phyloP scores from a whole-genome alignment of 2,797 vertebrate genomes.

The Dipus sagitta region DNA sequence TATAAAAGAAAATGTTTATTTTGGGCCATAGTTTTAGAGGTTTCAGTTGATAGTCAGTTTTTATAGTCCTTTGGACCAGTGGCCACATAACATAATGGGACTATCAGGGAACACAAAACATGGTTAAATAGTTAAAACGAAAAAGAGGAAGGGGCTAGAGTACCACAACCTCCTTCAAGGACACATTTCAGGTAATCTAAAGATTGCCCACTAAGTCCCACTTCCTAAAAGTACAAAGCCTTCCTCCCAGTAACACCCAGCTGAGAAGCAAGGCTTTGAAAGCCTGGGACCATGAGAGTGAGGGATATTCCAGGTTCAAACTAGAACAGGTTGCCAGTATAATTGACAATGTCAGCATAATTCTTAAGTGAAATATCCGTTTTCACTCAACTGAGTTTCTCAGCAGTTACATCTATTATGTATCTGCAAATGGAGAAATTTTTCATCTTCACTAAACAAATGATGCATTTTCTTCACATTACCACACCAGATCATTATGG shows the following conservation, averaged over 20 bases:
- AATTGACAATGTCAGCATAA: neutral
- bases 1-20: neutral
- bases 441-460: neutral
- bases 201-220: neutral
- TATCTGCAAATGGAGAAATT: constrained; percentile 30
- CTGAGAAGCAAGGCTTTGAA: neutral
- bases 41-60: neutral
- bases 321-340: neutral
- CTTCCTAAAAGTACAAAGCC: neutral
- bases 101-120: neutral
- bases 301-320: neutral
- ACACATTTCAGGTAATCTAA: neutral
- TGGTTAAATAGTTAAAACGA: neutral
- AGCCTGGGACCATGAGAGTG: neutral
- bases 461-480: neutral
- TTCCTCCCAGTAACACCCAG: neutral
- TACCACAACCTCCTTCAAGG: neutral
- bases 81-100: neutral
- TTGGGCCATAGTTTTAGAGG: neutral
- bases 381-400: neutral
- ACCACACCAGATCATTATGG: neutral
- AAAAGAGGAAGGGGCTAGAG: neutral
- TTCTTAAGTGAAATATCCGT: neutral
- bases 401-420: neutral
- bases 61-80: neutral